Percentiles rank a stretch among this genome's conserved stretches.
phyloP scores from a whole-genome alignment of 2,113 vertebrate species.

The Atrichornis clamosus region DNA sequence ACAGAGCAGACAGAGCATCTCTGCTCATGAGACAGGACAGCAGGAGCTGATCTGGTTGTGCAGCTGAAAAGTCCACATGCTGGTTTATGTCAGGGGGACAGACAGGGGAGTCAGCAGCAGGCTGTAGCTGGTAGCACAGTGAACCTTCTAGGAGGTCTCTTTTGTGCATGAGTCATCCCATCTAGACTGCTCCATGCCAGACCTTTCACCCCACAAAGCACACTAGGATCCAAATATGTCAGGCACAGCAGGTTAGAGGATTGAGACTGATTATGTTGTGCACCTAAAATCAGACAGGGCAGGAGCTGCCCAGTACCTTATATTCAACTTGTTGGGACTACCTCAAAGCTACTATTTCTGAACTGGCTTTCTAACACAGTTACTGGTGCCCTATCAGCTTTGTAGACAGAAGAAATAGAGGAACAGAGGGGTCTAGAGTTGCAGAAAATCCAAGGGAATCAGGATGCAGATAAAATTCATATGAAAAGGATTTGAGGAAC shows the following conservation, averaged over 20 bases:
- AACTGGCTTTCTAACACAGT: background rate
- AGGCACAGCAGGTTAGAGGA: constrained; percentile 5
- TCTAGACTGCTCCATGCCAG: background rate
- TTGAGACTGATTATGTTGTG: background rate
- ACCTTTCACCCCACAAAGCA: background rate
- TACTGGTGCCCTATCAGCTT: background rate
- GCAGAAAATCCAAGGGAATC: background rate
- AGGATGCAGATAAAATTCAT: background rate
- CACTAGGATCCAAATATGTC: background rate
- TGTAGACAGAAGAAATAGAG: rapidly evolving
- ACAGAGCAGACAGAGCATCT: background rate
- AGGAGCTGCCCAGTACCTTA: background rate
- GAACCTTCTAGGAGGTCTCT: constrained; percentile 28
- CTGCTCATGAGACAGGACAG: background rate
- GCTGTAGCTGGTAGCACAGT: background rate
- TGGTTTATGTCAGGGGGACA: background rate
- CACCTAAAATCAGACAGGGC: background rate
- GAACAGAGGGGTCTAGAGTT: background rate
- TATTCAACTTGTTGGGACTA: background rate
- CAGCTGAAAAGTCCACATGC: background rate
- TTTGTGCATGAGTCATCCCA: background rate
- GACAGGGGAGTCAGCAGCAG: background rate
- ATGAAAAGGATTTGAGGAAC: background rate
- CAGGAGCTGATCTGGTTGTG: background rate
- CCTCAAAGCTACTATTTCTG: background rate